Evolutionary conservation across 2,888 invertebrate species (phyloP).

Genomic region (Psylliodes chrysocephalus): DNA sequence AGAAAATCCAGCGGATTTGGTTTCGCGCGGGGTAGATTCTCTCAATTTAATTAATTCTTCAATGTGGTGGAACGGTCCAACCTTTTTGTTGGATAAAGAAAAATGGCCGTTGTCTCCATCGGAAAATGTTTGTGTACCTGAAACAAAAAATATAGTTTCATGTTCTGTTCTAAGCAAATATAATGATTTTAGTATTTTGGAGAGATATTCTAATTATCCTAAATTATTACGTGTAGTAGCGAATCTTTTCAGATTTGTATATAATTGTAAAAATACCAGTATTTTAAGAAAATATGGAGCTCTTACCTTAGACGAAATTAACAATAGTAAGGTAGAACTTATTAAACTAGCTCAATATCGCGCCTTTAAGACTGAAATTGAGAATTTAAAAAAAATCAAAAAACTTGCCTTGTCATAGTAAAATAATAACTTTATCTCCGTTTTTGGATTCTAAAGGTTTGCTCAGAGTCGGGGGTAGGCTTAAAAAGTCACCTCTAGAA

Average conservation of each 20-base stretch:
- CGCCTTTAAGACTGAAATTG: slow-evolving; percentile 29
- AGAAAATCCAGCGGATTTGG: slow-evolving; percentile 40
- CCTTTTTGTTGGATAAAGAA: slow-evolving; percentile 1
- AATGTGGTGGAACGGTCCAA: slow-evolving; percentile 11
- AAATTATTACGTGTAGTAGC: slow-evolving; percentile 10
- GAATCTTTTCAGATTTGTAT: not conserved
- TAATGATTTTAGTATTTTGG: not conserved
- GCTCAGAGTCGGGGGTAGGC: slow-evolving; percentile 6
- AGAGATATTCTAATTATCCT: too few relatives aligned
- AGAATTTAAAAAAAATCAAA: slow-evolving; percentile 1
- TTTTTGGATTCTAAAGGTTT: slow-evolving; percentile 11
- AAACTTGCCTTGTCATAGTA: not conserved
- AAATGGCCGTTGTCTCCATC: not conserved
- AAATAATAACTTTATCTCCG: slow-evolving; percentile 5
- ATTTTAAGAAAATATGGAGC: not conserved
- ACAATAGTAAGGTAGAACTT: not conserved
- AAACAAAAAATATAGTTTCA: not conserved
- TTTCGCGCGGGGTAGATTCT: slow-evolving; percentile 31
- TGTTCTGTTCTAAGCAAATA: not conserved
- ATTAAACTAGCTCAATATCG: slow-evolving; percentile 7
- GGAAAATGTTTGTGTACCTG: not conserved
- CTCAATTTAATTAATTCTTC: not conserved
- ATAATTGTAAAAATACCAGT: slow-evolving; percentile 2
- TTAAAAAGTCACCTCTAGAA: not conserved
- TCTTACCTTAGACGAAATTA: not conserved